Evolutionary conservation across 2,113 vertebrate species (phyloP), one percentile per base, ranked within the genome.

Genomic region (Megaleporinus macrocephalus): DNA sequence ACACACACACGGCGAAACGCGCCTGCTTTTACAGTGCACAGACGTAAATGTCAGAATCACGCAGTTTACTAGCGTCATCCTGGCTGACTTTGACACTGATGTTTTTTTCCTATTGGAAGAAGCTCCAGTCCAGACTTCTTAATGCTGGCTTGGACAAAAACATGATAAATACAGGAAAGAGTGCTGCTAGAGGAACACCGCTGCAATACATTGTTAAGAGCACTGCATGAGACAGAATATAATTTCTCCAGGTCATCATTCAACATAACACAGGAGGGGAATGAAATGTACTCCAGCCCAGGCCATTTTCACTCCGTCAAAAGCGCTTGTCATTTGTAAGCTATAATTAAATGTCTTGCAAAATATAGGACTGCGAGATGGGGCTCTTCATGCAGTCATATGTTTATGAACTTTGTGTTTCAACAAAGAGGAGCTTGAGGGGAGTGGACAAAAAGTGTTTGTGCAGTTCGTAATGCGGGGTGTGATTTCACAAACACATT

Each of bases 261-360:
- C 47, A 27, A 59, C 15, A 13, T 61, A 49, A 76, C 76, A 73
- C 76, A 90, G 91, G 91, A 90, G 87, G 93, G 92, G 91, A 93
- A 93, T 92, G 90, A 91, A 93, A 91, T 90, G 90, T 89, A 91
- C 92, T 88, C 84, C 85, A 90, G 85, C 87, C 80, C 86, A 87
- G 84, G 88, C 88, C 77, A 72, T 80, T 91, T 89, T 89, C 89
- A 87, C 90, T 90, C 90, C 87, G 80, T 92, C 88, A 90, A 81
- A 84, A 88, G 80, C 77, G 73, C 76, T 87, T 90, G 86, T 70
- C 83, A 89, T 87, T 90, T 88, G 89, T 90, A 93, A 87, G 89
- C 92, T 93, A 90, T 92, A 95, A 94, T 95, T 94, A 93, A 93
- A 89, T 91, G 92, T 90, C 89, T 93, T 92, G 91, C 92, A 93